Conservation (phyloP, 2,113 vertebrate genomes). For the Ariopsis seemanni region DNA sequence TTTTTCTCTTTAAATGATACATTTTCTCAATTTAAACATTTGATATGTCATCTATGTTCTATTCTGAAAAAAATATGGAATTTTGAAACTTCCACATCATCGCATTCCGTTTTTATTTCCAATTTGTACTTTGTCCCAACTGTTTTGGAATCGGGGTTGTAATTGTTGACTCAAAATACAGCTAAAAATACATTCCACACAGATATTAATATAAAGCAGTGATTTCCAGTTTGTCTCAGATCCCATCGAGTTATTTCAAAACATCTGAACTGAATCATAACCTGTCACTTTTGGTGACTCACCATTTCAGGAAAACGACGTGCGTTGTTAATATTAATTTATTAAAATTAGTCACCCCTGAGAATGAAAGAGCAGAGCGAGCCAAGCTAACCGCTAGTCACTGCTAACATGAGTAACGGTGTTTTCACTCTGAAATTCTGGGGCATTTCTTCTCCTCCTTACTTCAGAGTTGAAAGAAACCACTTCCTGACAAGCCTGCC, state of each 20-base stretch:
- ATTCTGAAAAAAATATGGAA: too few species aligned
- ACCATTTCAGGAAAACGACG: slow-evolving; percentile 32
- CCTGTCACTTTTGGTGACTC: slow-evolving; percentile 37
- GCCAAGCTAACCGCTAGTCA: not conserved
- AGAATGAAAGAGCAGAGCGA: not conserved
- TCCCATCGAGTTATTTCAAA: not conserved
- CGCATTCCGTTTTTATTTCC: too few species aligned
- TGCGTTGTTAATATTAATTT: slow-evolving; percentile 20
- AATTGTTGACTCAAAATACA: not conserved
- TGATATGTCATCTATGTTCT: too few species aligned
- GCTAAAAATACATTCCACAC: not conserved
- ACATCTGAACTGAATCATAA: not conserved
- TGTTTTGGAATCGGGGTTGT: too few species aligned
- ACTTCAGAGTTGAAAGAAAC: slow-evolving; percentile 24
- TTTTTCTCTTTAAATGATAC: too few species aligned
- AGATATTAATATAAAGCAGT: not conserved
- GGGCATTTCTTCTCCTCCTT: not conserved
- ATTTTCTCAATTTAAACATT: too few species aligned
- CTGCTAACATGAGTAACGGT: not conserved
- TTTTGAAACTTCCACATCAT: too few species aligned
- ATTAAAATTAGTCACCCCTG: not conserved
- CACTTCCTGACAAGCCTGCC: slow-evolving; percentile 35
- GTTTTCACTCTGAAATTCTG: not conserved
- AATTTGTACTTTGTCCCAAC: too few species aligned
- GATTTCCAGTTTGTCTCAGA: not conserved